Evolutionary conservation across 1,140 invertebrate genomes (phyloP), one percentile per base, ranked within the genome.

Genomic region (Rhynchophorus ferrugineus): DNA sequence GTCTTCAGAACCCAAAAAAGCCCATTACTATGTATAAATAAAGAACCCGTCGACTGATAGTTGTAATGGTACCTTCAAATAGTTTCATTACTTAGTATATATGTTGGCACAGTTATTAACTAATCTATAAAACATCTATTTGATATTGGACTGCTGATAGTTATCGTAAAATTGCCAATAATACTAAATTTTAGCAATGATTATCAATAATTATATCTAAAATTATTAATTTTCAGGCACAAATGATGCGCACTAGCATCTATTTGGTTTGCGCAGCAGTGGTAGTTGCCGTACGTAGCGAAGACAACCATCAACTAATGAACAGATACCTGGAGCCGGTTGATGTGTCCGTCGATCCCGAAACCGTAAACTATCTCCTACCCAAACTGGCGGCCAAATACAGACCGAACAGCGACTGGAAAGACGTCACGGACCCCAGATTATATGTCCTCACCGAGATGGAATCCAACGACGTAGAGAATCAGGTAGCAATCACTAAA

Each of bases 301-400:
- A 69, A 56, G 61, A 63, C 5, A 57, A 54, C 34, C 57, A 60
- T 9, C 55, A 57, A 52, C 59, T 58, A 42, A 18, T 47, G 20
- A 56, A 54, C 22, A 45, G 59, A 33, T 35, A 44, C 33, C 37
- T 64, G 17, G 63, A 64, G 44, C 59, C 64, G 16, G 43, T 61
- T 6, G 59, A 67, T 44, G 48, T 64, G 20, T 58, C 56, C 16
- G 54, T 59, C 16, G 65, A 67, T 43, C 63, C 66, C 55, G 68
- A 71, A 47, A 65, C 67, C 6, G 57, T 67, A 24, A 64, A 59
- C 44, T 69, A 69, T 41, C 53, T 70, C 6, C 44, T 70, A 29
- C 70, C 70, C 39, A 64, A 62, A 45, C 61, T 72, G 36, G 60
- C 64, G n/a, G 61, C 68, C 20, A 67, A 69, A 57, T 71, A 69